Evolutionary conservation across 1,140 invertebrate genomes (phyloP).

Genomic region (Chrysoperla carnea): DNA sequence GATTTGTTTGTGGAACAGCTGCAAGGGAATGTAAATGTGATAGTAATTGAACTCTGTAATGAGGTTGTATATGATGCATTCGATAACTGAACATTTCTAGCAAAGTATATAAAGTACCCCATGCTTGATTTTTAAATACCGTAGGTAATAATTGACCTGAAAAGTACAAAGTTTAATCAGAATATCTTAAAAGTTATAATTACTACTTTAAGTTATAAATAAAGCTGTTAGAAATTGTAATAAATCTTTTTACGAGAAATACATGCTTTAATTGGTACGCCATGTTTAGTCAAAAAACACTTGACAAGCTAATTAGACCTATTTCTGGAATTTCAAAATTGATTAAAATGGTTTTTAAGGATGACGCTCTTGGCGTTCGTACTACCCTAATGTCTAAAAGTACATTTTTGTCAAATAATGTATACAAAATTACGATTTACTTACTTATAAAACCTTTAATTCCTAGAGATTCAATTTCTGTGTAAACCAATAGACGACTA

Average conservation of each 20-base stretch:
- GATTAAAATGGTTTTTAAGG: too few relatives aligned
- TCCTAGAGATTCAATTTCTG: constrained; percentile 90
- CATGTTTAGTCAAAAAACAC: too few relatives aligned
- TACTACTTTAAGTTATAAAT: too few relatives aligned
- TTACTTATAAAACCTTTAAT: constrained; percentile 93
- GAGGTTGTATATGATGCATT: constrained; percentile 89
- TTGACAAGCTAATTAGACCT: too few relatives aligned
- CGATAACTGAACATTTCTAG: constrained; percentile 94
- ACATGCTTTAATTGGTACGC: too few relatives aligned
- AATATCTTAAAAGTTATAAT: constrained; percentile 3
- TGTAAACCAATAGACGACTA: constrained; percentile 80
- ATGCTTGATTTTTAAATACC: constrained; percentile 83
- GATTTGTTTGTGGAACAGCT: constrained; percentile 80
- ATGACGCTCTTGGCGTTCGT: too few relatives aligned
- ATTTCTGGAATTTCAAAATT: too few relatives aligned
- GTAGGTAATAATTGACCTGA: constrained; percentile 70
- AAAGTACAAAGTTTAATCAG: constrained; percentile 14
- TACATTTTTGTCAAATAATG: too few relatives aligned
- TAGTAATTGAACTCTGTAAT: constrained; percentile 81
- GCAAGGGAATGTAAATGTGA: constrained; percentile 78
- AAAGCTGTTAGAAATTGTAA: too few relatives aligned
- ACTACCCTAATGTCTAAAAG: too few relatives aligned
- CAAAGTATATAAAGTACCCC: constrained; percentile 86
- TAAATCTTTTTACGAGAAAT: too few relatives aligned
- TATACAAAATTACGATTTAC: constrained; percentile 14